Conservation (phyloP, 2,797 vertebrate species). For the Schizothorax lantsangensis region DNA sequence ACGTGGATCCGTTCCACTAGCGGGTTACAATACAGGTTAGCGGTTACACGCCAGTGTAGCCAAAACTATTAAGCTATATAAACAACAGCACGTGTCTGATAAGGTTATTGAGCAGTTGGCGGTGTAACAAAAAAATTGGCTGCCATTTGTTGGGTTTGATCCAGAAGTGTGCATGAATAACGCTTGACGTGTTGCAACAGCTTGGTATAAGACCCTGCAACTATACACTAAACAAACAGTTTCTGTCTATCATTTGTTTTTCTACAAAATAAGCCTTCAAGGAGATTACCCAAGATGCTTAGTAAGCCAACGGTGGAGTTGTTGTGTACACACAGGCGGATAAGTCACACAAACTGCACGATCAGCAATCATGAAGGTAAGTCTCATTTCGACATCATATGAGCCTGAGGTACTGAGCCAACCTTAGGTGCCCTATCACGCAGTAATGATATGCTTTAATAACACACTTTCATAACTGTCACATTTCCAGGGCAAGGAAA, state of each 20-base stretch:
- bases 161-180: conserved; percentile 8
- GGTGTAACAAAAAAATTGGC: background rate
- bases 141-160: background rate
- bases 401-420: conserved; percentile 4
- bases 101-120: background rate
- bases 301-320: conserved; percentile 27
- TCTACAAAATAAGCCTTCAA: background rate
- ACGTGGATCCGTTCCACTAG: background rate
- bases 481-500: conserved; percentile 9
- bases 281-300: conserved; percentile 35
- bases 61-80: background rate
- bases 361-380: background rate
- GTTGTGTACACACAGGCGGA: background rate
- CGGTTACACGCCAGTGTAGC: background rate
- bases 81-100: background rate
- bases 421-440: conserved; percentile 10
- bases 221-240: conserved; percentile 32
- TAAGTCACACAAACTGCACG: conserved; percentile 18
- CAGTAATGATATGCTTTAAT: conserved; percentile 36
- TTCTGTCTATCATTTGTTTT: conserved; percentile 40
- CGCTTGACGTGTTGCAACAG: background rate
- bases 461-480: conserved; percentile 15
- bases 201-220: background rate
- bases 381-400: conserved; percentile 24
- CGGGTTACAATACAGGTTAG: background rate